These are phyloP conservation scores for Penaeus monodon DNA, from an alignment of 2,888 invertebrate genomes.

Conservation along the genomic window DNA sequence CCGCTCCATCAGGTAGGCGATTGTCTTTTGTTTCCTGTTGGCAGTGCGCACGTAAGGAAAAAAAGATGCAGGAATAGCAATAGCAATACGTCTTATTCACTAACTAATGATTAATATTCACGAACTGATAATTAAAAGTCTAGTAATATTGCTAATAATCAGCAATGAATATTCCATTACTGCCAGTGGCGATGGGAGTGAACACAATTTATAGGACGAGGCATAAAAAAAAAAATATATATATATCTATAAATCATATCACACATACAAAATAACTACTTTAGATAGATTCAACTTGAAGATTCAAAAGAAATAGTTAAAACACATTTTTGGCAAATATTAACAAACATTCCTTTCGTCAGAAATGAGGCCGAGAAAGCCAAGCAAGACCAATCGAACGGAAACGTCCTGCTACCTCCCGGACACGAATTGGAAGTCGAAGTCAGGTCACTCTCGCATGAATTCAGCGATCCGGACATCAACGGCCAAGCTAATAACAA, in stretches of 20 bases:
- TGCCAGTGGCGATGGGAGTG: too few species aligned
- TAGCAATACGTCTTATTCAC: background rate
- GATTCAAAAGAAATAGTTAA: too few species aligned
- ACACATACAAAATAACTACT: too few species aligned
- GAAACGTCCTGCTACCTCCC: constrained; percentile 15
- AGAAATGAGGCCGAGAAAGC: background rate
- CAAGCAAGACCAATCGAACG: constrained; percentile 20
- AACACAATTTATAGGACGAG: too few species aligned
- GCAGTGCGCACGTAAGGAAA: background rate
- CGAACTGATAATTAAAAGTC: too few species aligned
- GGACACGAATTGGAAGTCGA: constrained; percentile 7
- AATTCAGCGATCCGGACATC: constrained; percentile 26
- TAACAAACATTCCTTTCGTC: background rate
- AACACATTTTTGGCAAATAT: background rate
- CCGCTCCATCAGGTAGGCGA: constrained; percentile 29
- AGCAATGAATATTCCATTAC: too few species aligned
- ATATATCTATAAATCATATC: too few species aligned
- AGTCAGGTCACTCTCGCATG: constrained; percentile 31
- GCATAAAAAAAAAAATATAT: too few species aligned
- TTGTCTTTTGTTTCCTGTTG: background rate
- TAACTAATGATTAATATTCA: too few species aligned
- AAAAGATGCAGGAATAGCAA: background rate
- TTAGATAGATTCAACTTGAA: too few species aligned
- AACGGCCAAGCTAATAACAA: constrained; percentile 1
- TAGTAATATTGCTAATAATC: too few species aligned